These are phyloP conservation scores for Paguma larvata DNA, from an alignment of 2,797 vertebrate genomes.

Conservation along the genomic window DNA sequence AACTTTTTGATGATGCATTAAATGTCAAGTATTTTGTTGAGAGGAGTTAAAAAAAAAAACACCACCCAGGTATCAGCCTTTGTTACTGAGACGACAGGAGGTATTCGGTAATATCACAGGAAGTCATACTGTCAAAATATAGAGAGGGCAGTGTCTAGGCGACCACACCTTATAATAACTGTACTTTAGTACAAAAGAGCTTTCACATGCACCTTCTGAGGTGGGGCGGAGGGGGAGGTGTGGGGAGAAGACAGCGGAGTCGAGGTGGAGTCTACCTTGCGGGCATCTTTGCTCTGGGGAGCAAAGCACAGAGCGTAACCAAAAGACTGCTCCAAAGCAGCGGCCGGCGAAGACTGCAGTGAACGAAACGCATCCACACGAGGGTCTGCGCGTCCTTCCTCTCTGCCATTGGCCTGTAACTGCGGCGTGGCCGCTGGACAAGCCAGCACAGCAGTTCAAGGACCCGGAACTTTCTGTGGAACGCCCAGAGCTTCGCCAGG, in stretches of 20 bases:
- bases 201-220: slow-evolving; percentile 36
- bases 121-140: slow-evolving; percentile 85
- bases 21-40: slow-evolving; percentile 87
- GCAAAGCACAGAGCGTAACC: background rate
- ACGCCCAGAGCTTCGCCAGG: background rate
- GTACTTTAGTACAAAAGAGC: slow-evolving; percentile 44
- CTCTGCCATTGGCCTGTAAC: background rate
- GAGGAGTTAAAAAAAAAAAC: slow-evolving; percentile 62
- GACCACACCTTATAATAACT: slow-evolving; percentile 81
- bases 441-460: background rate
- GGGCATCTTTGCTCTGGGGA: background rate
- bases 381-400: background rate
- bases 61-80: slow-evolving; percentile 80
- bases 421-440: background rate
- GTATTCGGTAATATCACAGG: slow-evolving; percentile 84
- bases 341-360: too few species aligned
- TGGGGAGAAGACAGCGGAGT: background rate
- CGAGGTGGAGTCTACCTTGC: background rate
- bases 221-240: background rate
- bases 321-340: background rate
- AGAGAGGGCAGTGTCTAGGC: slow-evolving; percentile 79
- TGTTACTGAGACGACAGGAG: slow-evolving; percentile 84
- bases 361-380: background rate
- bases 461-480: background rate
- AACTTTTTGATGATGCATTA: slow-evolving; percentile 86